These are phyloP conservation scores for Gryllus bimaculatus DNA, from an alignment of 1,140 invertebrate species.

Conservation along the genomic window DNA sequence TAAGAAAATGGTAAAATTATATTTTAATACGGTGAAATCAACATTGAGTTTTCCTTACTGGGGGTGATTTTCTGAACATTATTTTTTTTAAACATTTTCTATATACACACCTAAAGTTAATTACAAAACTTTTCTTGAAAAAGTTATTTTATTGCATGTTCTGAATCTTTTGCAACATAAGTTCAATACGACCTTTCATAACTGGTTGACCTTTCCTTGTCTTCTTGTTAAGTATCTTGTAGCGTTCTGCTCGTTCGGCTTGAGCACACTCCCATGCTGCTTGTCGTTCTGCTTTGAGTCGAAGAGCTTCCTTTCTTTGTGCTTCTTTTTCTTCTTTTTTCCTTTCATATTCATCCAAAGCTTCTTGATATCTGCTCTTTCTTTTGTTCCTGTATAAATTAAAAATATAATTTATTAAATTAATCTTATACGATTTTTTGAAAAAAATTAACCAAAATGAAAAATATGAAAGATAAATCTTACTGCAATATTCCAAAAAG, in stretches of 20 bases:
- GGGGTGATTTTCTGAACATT: background rate
- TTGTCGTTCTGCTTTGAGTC: constrained; percentile 43
- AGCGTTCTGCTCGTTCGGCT: constrained; percentile 51
- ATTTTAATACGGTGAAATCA: no score
- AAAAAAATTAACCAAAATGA: background rate
- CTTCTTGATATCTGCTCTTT: constrained; percentile 39
- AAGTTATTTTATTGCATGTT: background rate
- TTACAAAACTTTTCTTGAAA: no score
- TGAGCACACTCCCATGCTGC: constrained; percentile 54
- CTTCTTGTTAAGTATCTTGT: constrained; percentile 57
- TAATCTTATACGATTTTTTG: background rate
- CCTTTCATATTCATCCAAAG: constrained; percentile 43
- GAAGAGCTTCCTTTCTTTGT: constrained; percentile 39
- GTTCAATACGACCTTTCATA: constrained; percentile 62
- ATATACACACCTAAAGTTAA: no score
- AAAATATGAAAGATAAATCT: no score
- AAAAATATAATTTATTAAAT: background rate
- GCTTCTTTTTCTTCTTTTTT: constrained; percentile 45
- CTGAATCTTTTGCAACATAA: constrained; percentile 57
- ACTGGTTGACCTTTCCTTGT: constrained; percentile 67
- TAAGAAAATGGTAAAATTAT: no score
- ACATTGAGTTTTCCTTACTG: background rate
- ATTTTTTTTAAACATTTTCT: background rate
- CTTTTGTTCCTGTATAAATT: constrained; percentile 25
- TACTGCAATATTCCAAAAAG: no score